Evolutionary conservation across 1,140 invertebrate species (phyloP).

Genomic region (Amyelois transitella): DNA sequence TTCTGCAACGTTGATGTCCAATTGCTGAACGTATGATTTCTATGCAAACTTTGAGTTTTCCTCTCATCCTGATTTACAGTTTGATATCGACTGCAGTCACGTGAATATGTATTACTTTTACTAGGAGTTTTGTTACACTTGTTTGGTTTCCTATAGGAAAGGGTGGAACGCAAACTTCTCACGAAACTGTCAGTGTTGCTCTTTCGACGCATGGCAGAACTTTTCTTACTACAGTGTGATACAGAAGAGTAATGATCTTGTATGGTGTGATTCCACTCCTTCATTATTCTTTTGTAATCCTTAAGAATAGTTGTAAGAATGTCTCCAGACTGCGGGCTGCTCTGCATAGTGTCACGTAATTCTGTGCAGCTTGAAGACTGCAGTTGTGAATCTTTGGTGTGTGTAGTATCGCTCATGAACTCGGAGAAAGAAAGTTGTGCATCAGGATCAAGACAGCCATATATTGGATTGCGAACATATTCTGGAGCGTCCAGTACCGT

Average conservation of each 20-base stretch:
- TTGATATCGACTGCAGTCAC: conserved; percentile 29
- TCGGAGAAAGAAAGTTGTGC: conserved; percentile 46
- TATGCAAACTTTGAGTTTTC: conserved; percentile 37
- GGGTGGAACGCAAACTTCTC: conserved; percentile 55
- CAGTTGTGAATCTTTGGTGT: conserved; percentile 54
- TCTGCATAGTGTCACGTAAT: conserved; percentile 51
- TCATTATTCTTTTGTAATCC: conserved; percentile 71
- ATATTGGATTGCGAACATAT: conserved; percentile 56
- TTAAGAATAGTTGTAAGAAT: conserved; percentile 46
- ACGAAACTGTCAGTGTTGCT: conserved; percentile 54
- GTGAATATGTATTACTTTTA: conserved; percentile 31
- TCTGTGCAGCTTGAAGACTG: conserved; percentile 62
- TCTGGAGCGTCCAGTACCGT: conserved; percentile 55
- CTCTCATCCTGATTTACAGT: conserved; percentile 17
- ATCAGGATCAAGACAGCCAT: conserved; percentile 48
- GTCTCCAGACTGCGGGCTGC: conserved; percentile 34
- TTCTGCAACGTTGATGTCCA: conserved; percentile 47
- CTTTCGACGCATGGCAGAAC: conserved; percentile 33
- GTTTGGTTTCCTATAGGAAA: conserved; percentile 39
- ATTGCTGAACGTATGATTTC: conserved; percentile 35
- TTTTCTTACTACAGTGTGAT: conserved; percentile 35
- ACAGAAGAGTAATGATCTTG: conserved; percentile 59
- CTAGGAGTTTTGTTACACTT: conserved; percentile 16
- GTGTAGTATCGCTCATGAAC: conserved; percentile 31
- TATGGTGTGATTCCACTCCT: conserved; percentile 68